Percentiles rank a stretch among this genome's conserved stretches.
These are phyloP conservation scores for Sanderia malayensis DNA, from an alignment of 30 jellyfish, hydroid and myxozoan genomes.

Conservation along the genomic window DNA sequence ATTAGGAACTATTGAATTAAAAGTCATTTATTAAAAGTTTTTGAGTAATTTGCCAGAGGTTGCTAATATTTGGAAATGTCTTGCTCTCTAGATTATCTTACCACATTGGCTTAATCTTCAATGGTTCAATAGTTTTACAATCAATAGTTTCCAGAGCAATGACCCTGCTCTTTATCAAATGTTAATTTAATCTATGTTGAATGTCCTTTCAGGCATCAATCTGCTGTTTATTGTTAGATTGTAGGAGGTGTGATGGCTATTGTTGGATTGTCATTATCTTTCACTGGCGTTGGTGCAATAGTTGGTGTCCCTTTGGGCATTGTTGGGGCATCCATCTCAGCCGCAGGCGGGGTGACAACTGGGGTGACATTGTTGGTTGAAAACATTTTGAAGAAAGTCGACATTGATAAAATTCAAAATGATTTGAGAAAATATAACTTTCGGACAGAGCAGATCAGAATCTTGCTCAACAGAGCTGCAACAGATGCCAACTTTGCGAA, in stretches of 20 bases:
- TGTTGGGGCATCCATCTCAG: constrained; percentile 37
- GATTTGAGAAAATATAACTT: constrained; percentile 27
- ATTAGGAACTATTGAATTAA: too few relatives aligned
- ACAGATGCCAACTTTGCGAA: constrained; percentile 21
- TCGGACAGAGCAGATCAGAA: constrained; percentile 31
- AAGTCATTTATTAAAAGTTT: too few relatives aligned
- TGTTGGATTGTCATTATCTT: constrained; percentile 26
- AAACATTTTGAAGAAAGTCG: constrained; percentile 9
- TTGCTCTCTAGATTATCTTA: too few relatives aligned
- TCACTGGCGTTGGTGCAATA: constrained; percentile 52
- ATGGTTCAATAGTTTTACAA: too few relatives aligned
- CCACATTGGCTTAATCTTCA: too few relatives aligned
- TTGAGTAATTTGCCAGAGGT: too few relatives aligned
- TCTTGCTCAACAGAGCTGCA: constrained; percentile 43
- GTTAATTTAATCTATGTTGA: too few relatives aligned
- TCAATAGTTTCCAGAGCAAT: too few relatives aligned
- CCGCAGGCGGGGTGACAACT: constrained; percentile 50
- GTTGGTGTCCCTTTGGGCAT: constrained; percentile 54
- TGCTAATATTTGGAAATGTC: too few relatives aligned
- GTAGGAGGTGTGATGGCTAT: constrained; percentile 20
- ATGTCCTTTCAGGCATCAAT: too few relatives aligned
- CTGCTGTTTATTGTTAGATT: too few relatives aligned
- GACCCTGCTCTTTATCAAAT: too few relatives aligned
- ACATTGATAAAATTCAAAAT: constrained; percentile 18
- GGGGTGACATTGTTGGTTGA: constrained; percentile 35